Percentiles rank a stretch among this genome's conserved stretches.
Conservation (phyloP, 2,888 invertebrate genomes). For the Ophraella communa region DNA sequence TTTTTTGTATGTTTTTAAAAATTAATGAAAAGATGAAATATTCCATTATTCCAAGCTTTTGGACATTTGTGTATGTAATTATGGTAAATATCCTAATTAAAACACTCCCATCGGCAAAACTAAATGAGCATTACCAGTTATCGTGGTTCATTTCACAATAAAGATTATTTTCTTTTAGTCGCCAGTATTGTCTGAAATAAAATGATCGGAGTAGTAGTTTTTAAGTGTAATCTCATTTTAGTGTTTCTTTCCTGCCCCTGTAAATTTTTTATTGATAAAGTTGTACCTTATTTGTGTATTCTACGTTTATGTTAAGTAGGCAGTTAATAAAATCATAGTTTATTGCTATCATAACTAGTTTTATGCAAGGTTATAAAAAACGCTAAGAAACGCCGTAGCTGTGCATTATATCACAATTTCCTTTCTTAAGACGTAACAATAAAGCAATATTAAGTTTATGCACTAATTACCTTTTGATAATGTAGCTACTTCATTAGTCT, state of each 20-base stretch:
- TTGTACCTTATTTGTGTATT: background rate
- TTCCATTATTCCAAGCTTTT: no score
- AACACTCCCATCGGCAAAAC: no score
- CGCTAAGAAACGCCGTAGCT: slow-evolving; percentile 23
- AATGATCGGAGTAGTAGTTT: no score
- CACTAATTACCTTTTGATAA: slow-evolving; percentile 2
- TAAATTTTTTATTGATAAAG: background rate
- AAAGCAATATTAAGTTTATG: background rate
- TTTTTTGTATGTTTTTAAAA: no score
- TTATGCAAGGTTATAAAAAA: slow-evolving; percentile 47
- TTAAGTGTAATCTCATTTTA: background rate
- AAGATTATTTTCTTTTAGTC: no score
- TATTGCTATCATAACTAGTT: slow-evolving; percentile 43
- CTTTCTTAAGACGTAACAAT: slow-evolving; percentile 10
- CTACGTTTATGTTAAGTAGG: slow-evolving; percentile 3
- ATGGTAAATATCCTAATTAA: no score
- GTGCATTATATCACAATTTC: slow-evolving; percentile 29
- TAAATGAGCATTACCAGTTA: no score
- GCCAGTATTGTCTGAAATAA: no score
- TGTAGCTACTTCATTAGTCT: background rate
- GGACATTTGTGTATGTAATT: no score
- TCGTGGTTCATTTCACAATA: no score
- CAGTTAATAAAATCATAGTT: slow-evolving; percentile 25
- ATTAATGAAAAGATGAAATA: no score
- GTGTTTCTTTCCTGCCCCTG: background rate